Evolutionary conservation across 2,113 vertebrate genomes (phyloP).

Genomic region (Hydrolagus affinis): DNA sequence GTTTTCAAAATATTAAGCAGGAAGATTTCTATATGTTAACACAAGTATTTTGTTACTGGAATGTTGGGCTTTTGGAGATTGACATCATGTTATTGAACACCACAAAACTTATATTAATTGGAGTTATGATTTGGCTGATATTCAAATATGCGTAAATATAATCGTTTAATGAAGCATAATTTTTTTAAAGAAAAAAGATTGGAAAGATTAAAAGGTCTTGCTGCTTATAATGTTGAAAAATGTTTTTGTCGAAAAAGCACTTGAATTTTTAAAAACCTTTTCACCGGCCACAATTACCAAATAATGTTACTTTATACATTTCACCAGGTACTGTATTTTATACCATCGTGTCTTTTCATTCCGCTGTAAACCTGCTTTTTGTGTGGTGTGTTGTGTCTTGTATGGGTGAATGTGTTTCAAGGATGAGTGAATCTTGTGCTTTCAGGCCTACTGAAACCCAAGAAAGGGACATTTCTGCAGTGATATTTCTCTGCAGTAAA

Average conservation of each 20-base stretch:
- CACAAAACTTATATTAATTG: slow-evolving; percentile 18
- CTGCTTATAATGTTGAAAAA: slow-evolving; percentile 31
- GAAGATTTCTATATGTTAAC: slow-evolving; percentile 1
- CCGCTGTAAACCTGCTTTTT: slow-evolving; percentile 4
- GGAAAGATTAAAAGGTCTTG: slow-evolving; percentile 16
- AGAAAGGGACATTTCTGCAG: background rate
- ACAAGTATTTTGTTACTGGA: slow-evolving; percentile 18
- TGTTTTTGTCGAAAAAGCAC: slow-evolving; percentile 9
- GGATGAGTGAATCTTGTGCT: background rate
- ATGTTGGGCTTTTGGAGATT: background rate
- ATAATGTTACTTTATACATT: background rate
- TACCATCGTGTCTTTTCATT: slow-evolving; percentile 2
- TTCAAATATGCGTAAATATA: background rate
- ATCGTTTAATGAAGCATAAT: background rate
- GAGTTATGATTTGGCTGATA: slow-evolving; percentile 14
- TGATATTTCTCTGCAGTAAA: no score
- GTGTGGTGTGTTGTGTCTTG: slow-evolving; percentile 2
- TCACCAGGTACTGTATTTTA: background rate
- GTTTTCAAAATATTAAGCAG: slow-evolving; percentile 28
- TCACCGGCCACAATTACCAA: slow-evolving; percentile 1
- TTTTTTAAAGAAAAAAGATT: background rate
- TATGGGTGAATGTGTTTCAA: background rate
- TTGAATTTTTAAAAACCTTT: slow-evolving; percentile 24
- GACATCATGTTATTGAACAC: slow-evolving; percentile 17
- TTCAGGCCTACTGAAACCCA: background rate